phyloP scores from a whole-genome alignment of 2,888 invertebrate species.

The Venusia cambrica region DNA sequence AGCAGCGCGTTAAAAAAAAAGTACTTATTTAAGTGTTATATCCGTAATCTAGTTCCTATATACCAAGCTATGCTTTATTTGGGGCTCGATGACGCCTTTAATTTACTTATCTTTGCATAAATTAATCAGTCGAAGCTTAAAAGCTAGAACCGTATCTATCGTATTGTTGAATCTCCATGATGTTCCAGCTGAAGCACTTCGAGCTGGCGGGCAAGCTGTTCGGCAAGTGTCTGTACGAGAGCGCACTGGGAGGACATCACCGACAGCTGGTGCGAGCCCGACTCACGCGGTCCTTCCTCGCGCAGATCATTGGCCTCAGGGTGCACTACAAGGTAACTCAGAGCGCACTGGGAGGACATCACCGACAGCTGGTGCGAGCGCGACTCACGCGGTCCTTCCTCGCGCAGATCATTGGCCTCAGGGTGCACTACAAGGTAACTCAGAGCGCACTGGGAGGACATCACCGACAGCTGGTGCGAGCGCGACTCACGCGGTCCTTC shows the following conservation, averaged over 20 bases:
- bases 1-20: no score
- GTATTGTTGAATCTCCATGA: background rate
- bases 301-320: constrained; percentile 95
- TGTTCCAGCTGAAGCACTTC: constrained; percentile 86
- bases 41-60: no score
- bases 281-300: constrained; percentile 95
- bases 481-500: constrained; percentile 94
- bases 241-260: constrained; percentile 93
- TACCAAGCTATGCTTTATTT: no score
- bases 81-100: no score
- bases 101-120: no score
- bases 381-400: constrained; percentile 95
- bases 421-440: constrained; percentile 95
- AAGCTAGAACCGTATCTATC: no score
- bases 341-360: constrained; percentile 93
- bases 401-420: constrained; percentile 95
- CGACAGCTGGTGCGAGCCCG: constrained; percentile 94
- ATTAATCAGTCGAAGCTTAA: no score
- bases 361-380: constrained; percentile 94
- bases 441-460: constrained; percentile 94
- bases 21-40: no score
- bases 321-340: constrained; percentile 96
- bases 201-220: constrained; percentile 97
- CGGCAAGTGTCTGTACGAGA: constrained; percentile 97
- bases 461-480: constrained; percentile 94